Percentiles rank a stretch among this genome's conserved stretches.
Conservation (phyloP, 1,140 invertebrate genomes). For the Zophobas morio region DNA sequence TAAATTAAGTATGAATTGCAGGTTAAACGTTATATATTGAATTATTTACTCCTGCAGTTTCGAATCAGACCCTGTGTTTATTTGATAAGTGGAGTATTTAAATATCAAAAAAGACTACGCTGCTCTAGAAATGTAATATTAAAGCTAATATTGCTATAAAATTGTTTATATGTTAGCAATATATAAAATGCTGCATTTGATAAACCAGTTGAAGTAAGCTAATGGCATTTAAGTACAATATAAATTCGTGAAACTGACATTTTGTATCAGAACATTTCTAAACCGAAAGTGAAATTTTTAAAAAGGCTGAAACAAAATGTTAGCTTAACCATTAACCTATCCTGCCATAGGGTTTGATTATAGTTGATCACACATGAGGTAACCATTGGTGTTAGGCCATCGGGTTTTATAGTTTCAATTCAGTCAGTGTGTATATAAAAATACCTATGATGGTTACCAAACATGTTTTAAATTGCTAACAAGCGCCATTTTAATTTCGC, state of each 20-base stretch:
- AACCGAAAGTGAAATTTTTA: neutral
- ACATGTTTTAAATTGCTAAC: neutral
- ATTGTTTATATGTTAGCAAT: conserved; percentile 4
- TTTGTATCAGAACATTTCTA: conserved; percentile 1
- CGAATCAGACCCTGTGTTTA: conserved; percentile 35
- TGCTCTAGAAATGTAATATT: conserved; percentile 24
- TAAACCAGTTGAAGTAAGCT: conserved; percentile 7
- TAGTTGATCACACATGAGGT: too few species aligned
- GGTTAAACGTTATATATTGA: too few species aligned
- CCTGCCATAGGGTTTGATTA: too few species aligned
- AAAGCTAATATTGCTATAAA: conserved; percentile 33
- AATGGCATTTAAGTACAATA: neutral
- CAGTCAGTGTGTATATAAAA: too few species aligned
- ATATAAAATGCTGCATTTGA: neutral
- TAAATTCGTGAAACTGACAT: neutral
- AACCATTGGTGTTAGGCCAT: too few species aligned
- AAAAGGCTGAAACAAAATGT: too few species aligned
- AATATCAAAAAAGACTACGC: conserved; percentile 16
- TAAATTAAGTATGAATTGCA: neutral
- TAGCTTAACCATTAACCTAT: too few species aligned
- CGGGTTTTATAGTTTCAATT: too few species aligned
- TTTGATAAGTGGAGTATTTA: conserved; percentile 10
- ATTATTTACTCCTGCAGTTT: neutral
- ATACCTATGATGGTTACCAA: neutral
- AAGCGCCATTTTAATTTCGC: neutral